A percentile compares a stretch with the other conserved stretches of the same genome.
Conservation (phyloP, 2,888 invertebrate species). For the Agrotis exclamationis region DNA sequence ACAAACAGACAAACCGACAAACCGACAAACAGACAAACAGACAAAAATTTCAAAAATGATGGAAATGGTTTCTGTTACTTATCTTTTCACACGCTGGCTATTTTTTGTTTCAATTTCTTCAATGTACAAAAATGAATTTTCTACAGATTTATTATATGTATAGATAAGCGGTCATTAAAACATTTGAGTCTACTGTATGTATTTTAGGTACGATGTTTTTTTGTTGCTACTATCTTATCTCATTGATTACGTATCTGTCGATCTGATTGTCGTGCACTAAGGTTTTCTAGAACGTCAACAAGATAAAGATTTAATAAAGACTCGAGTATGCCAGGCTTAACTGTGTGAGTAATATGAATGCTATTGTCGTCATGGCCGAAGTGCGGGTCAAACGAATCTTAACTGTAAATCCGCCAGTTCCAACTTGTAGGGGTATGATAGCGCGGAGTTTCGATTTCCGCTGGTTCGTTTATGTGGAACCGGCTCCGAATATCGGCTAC, state of each 20-base stretch:
- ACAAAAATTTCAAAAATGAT: too few relatives aligned
- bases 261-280: slow-evolving; percentile 46
- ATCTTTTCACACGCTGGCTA: too few relatives aligned
- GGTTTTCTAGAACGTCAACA: slow-evolving; percentile 55
- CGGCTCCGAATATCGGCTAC: slow-evolving; percentile 61
- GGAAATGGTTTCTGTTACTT: too few relatives aligned
- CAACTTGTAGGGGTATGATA: slow-evolving; percentile 52
- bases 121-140: too few relatives aligned
- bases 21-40: too few relatives aligned
- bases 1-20: too few relatives aligned
- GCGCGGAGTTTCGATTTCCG: slow-evolving; percentile 62
- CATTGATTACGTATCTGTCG: slow-evolving; percentile 56
- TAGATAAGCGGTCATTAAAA: slow-evolving; percentile 12
- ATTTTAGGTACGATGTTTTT: slow-evolving; percentile 24
- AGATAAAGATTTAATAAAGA: slow-evolving; percentile 43
- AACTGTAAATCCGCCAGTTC: slow-evolving; percentile 61
- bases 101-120: too few relatives aligned
- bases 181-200: slow-evolving; percentile 6
- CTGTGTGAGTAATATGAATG: slow-evolving; percentile 45
- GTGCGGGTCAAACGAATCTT: slow-evolving; percentile 60
- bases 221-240: slow-evolving; percentile 58
- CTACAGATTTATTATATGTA: too few relatives aligned
- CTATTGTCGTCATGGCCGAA: slow-evolving; percentile 49
- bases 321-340: not conserved
- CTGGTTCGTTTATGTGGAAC: slow-evolving; percentile 55